Evolutionary conservation across 2,797 vertebrate genomes (phyloP).

Genomic region (Myotis daubentonii): DNA sequence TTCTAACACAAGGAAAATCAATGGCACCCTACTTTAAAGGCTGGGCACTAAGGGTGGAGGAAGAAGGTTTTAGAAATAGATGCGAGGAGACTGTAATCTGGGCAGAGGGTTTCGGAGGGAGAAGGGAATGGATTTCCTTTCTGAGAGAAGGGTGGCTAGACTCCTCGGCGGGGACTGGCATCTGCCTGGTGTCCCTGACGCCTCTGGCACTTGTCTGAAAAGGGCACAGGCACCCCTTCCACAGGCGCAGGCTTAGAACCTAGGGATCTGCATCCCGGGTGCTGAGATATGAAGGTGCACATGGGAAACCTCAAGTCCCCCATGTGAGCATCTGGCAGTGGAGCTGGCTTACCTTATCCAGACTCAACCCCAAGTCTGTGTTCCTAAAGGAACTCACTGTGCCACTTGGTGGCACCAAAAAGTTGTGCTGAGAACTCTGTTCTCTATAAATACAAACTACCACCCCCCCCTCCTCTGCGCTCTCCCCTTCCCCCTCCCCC

Average conservation of each 20-base stretch:
- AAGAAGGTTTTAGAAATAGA: background rate
- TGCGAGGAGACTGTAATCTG: background rate
- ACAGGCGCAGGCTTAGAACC: background rate
- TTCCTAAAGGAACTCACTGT: constrained; percentile 82
- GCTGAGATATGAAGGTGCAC: background rate
- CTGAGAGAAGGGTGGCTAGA: background rate
- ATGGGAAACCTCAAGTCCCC: background rate
- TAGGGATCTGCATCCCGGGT: background rate
- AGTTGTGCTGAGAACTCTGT: constrained; percentile 83
- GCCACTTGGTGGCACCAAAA: constrained; percentile 90
- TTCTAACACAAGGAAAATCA: constrained; percentile 7
- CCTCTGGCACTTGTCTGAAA: constrained; percentile 41
- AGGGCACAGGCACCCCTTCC: background rate
- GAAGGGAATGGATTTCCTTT: background rate
- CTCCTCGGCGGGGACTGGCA: background rate
- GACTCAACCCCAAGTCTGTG: constrained; percentile 57
- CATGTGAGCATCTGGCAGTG: constrained; percentile 16
- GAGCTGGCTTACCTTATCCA: constrained; percentile 33
- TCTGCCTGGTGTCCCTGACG: background rate
- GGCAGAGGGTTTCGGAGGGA: background rate
- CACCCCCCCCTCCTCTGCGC: constrained; percentile 62
- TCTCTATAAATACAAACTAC: constrained; percentile 82
- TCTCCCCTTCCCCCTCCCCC: constrained; percentile 60
- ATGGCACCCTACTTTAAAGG: background rate
- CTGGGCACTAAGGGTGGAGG: background rate